phyloP scores from a whole-genome alignment of 2,113 vertebrate genomes.

The Bufo bufo region DNA sequence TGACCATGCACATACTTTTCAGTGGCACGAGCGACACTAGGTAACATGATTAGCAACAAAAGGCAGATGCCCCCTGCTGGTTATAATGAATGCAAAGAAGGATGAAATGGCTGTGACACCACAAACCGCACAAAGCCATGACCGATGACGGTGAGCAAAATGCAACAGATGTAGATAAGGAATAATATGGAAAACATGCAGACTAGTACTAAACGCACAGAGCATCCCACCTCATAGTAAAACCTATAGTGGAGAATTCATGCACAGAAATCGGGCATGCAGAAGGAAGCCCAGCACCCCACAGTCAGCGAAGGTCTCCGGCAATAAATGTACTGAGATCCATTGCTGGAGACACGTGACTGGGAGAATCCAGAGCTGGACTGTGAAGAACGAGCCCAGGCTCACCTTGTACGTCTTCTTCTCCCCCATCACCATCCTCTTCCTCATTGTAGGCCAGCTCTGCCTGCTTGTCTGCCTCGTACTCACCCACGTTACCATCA shows the following conservation, averaged over 20 bases:
- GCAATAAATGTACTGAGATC: slow-evolving; percentile 16
- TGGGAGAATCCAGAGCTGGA: neutral
- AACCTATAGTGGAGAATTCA: neutral
- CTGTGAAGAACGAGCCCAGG: slow-evolving; percentile 72
- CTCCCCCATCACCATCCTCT: slow-evolving; percentile 99
- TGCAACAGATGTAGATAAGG: neutral
- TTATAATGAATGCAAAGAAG: neutral
- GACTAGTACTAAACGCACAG: neutral
- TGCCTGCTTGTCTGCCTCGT: slow-evolving; percentile 99
- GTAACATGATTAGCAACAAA: neutral
- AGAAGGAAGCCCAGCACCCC: neutral
- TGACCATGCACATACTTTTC: neutral
- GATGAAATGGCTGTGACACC: neutral
- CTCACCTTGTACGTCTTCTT: slow-evolving; percentile 99
- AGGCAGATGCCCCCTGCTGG: neutral
- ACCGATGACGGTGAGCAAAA: neutral
- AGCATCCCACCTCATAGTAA: neutral
- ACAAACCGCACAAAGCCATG: neutral
- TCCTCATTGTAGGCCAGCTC: slow-evolving; percentile 99
- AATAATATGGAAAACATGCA: neutral
- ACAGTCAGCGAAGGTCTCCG: neutral
- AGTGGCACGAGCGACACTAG: neutral
- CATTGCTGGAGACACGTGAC: neutral
- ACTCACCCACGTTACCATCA: slow-evolving; percentile 99
- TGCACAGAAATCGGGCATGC: slow-evolving; percentile 17